phyloP scores from a whole-genome alignment of 2,797 vertebrate species.

The Myripristis jacobus region DNA sequence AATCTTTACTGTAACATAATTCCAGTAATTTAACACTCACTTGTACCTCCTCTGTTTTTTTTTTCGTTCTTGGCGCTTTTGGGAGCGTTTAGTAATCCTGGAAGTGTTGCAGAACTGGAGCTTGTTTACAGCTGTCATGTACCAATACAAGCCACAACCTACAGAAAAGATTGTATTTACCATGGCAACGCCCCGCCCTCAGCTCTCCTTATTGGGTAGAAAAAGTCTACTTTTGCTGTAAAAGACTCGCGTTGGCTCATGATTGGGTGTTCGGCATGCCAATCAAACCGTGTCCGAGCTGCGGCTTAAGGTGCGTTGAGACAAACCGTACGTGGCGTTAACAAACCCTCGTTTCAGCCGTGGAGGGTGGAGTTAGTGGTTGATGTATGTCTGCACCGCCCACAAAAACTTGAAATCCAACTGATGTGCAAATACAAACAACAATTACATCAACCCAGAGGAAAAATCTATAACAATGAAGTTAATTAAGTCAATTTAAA shows the following conservation, averaged over 20 bases:
- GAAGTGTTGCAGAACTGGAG: constrained; percentile 5
- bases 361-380: constrained; percentile 29
- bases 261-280: constrained; percentile 69
- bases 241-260: constrained; percentile 64
- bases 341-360: background rate
- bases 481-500: background rate
- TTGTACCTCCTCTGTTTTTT: constrained; percentile 5
- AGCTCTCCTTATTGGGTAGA: constrained; percentile 55
- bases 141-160: constrained; percentile 54
- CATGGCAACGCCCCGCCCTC: constrained; percentile 70
- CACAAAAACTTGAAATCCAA: background rate
- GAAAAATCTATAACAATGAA: background rate
- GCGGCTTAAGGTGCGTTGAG: constrained; percentile 62
- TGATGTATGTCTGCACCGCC: background rate
- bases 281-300: constrained; percentile 41
- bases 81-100: constrained; percentile 19
- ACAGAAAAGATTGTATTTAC: constrained; percentile 40
- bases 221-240: background rate
- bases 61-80: background rate
- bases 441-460: background rate
- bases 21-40: constrained; percentile 16
- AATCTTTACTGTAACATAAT: background rate
- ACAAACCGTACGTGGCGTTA: constrained; percentile 72
- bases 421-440: background rate
- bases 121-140: constrained; percentile 68